phyloP scores from a whole-genome alignment of 2,113 vertebrate species.

The Oostethus manadensis region DNA sequence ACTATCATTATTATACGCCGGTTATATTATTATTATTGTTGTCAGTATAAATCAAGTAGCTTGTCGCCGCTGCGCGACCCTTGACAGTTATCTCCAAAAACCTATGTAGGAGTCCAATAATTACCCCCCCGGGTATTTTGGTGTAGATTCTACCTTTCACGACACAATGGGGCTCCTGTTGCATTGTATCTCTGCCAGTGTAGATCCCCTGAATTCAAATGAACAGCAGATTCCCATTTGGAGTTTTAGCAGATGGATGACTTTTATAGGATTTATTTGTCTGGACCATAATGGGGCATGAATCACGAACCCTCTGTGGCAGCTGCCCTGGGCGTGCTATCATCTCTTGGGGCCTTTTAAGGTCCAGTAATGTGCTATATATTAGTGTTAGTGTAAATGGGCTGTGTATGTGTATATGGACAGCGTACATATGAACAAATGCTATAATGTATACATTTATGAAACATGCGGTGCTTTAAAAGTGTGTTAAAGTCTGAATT shows the following conservation, averaged over 20 bases:
- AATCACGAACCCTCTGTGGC: not conserved
- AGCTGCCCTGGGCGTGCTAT: not conserved
- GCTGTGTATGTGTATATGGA: no score
- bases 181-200: not conserved
- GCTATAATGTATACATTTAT: no score
- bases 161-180: not conserved
- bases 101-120: not conserved
- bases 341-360: no score
- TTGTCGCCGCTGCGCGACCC: not conserved
- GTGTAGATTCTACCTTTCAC: no score
- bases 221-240: not conserved
- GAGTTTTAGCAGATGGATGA: not conserved
- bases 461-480: no score
- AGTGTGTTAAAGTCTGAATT: no score
- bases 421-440: no score
- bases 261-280: not conserved
- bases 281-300: not conserved
- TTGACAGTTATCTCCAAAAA: not conserved
- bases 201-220: not conserved
- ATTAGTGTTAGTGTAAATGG: no score
- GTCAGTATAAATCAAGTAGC: no score
- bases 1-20: no score
- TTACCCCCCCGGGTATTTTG: not conserved
- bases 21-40: no score
- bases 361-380: no score